phyloP scores from a whole-genome alignment of 2,888 invertebrate species.

The Aspidapion aeneum region DNA sequence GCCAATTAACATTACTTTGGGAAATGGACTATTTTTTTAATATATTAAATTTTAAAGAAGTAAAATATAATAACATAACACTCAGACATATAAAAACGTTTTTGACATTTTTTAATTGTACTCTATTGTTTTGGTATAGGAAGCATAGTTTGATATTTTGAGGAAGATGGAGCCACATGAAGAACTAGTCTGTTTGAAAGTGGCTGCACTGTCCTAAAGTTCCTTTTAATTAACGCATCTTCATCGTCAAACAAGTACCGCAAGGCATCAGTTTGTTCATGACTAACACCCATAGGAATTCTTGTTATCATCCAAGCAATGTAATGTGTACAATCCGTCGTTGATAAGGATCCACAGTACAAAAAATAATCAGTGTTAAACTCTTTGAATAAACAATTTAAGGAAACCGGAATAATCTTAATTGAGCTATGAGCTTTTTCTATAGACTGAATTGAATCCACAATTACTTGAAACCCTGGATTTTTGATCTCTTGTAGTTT shows the following conservation, averaged over 20 bases:
- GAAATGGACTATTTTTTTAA: too few relatives aligned
- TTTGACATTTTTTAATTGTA: too few relatives aligned
- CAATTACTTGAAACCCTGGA: conserved; percentile 46
- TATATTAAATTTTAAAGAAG: too few relatives aligned
- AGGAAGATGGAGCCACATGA: conserved; percentile 54
- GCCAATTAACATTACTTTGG: too few relatives aligned
- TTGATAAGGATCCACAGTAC: conserved; percentile 59
- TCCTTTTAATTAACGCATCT: conserved; percentile 50
- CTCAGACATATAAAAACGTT: too few relatives aligned
- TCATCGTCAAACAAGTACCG: conserved; percentile 51
- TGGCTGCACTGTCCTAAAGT: conserved; percentile 53
- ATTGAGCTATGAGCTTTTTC: conserved; percentile 51
- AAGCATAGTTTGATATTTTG: conserved; percentile 51
- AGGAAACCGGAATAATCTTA: conserved; percentile 44
- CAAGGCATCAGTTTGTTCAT: conserved; percentile 58
- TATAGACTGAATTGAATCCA: conserved; percentile 52
- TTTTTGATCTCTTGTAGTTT: conserved; percentile 53
- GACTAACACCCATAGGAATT: conserved; percentile 54
- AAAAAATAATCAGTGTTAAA: conserved; percentile 62
- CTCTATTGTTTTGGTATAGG: conserved; percentile 30
- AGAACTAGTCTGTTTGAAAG: conserved; percentile 48
- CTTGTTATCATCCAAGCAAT: conserved; percentile 63
- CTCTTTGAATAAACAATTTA: conserved; percentile 52
- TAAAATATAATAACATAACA: too few relatives aligned
- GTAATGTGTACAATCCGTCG: conserved; percentile 47